Conservation (phyloP, 2,797 vertebrate genomes). For the Hybognathus amarus region DNA sequence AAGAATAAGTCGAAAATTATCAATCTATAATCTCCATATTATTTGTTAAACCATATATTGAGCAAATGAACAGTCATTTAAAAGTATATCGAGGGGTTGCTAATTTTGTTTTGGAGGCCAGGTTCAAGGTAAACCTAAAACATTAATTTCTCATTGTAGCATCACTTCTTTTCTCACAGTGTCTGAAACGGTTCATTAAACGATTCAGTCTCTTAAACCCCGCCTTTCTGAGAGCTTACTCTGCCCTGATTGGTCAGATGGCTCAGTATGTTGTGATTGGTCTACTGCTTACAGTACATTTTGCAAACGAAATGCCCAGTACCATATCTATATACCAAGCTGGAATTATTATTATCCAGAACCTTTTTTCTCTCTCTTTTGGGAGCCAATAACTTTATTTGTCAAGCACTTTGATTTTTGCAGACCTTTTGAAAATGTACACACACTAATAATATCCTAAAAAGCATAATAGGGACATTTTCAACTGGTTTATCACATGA, state of each 20-base stretch:
- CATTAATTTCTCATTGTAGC: not conserved
- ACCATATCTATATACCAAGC: not conserved
- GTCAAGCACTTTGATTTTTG: not conserved
- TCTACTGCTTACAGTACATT: not conserved
- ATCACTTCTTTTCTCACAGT: not conserved
- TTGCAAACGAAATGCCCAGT: not conserved
- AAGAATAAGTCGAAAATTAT: not conserved
- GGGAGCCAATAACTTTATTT: not conserved
- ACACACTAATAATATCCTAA: not conserved
- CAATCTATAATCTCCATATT: not conserved
- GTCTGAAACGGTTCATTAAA: not conserved
- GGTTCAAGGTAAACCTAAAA: not conserved
- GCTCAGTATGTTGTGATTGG: not conserved
- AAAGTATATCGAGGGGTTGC: not conserved
- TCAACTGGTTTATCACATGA: constrained; percentile 6
- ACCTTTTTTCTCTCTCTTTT: not conserved
- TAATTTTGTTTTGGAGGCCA: not conserved
- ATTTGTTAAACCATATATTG: not conserved
- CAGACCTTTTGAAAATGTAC: not conserved
- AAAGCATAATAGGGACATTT: not conserved
- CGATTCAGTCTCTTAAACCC: not conserved
- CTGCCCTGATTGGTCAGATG: not conserved
- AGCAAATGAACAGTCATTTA: too few relatives aligned
- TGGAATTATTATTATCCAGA: not conserved
- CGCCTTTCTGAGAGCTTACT: not conserved